Percentiles rank a stretch among this genome's conserved stretches.
Conservation (phyloP, 2,797 vertebrate species). For the Novumbra hubbsi region DNA sequence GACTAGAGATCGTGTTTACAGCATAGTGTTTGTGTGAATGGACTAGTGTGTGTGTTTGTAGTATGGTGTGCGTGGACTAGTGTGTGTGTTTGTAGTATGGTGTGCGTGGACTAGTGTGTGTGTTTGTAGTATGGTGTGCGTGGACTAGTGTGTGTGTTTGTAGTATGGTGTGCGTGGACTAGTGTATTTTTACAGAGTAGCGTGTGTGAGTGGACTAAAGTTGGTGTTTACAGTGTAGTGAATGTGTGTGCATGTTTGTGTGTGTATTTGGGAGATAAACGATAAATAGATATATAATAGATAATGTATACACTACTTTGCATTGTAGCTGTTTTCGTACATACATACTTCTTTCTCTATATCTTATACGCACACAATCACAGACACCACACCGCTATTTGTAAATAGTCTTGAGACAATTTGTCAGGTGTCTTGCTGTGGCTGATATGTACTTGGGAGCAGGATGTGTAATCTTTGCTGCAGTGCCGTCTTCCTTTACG, state of each 20-base stretch:
- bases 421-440: slow-evolving; percentile 74
- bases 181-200: neutral
- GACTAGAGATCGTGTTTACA: slow-evolving; percentile 1
- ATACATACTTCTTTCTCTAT: neutral
- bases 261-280: neutral
- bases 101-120: slow-evolving; percentile 5
- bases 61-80: neutral
- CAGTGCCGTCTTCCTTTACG: slow-evolving; percentile 72
- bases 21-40: slow-evolving; percentile 15
- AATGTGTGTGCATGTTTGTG: neutral
- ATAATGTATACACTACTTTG: neutral
- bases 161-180: neutral
- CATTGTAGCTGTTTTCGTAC: neutral
- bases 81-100: neutral
- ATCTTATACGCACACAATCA: slow-evolving; percentile 28
- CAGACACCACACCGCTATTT: slow-evolving; percentile 51
- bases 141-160: no score
- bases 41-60: no score
- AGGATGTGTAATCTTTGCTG: slow-evolving; percentile 72
- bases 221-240: slow-evolving; percentile 15
- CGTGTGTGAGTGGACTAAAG: neutral
- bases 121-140: slow-evolving; percentile 12
- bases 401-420: slow-evolving; percentile 75
- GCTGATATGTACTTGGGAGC: slow-evolving; percentile 62
- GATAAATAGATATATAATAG: neutral